These are phyloP conservation scores for Euproctis similis DNA, from an alignment of 2,888 invertebrate genomes.

Conservation along the genomic window DNA sequence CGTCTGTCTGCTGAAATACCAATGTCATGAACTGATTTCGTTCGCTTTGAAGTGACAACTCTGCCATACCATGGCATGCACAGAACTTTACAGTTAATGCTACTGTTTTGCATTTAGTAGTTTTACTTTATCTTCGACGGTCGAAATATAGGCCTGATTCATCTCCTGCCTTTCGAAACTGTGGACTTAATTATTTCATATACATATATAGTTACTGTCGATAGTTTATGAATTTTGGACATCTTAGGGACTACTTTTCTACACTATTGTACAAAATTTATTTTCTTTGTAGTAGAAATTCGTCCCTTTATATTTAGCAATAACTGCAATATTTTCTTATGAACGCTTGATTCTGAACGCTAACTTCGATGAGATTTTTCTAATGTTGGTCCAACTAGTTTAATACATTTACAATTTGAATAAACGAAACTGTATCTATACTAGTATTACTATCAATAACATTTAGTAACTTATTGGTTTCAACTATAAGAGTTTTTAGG, in stretches of 20 bases:
- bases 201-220: conserved; percentile 36
- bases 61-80: conserved; percentile 35
- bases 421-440: no score
- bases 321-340: no score
- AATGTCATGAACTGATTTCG: conserved; percentile 58
- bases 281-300: conserved; percentile 37
- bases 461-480: no score
- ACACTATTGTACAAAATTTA: conserved; percentile 53
- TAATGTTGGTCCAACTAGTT: no score
- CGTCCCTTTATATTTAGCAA: no score
- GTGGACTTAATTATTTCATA: conserved; percentile 53
- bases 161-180: no score
- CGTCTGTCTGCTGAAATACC: conserved; percentile 68
- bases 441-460: no score
- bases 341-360: no score
- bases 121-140: conserved; percentile 44
- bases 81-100: conserved; percentile 23
- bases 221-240: conserved; percentile 37
- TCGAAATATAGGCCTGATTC: no score
- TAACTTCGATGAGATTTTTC: no score
- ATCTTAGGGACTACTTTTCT: conserved; percentile 52
- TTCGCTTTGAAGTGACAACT: conserved; percentile 30
- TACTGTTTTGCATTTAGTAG: conserved; percentile 51
- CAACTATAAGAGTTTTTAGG: no score
- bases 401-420: no score